Conservation (phyloP, 92 coral and sea anemone species). For the Phenganax marumi region DNA sequence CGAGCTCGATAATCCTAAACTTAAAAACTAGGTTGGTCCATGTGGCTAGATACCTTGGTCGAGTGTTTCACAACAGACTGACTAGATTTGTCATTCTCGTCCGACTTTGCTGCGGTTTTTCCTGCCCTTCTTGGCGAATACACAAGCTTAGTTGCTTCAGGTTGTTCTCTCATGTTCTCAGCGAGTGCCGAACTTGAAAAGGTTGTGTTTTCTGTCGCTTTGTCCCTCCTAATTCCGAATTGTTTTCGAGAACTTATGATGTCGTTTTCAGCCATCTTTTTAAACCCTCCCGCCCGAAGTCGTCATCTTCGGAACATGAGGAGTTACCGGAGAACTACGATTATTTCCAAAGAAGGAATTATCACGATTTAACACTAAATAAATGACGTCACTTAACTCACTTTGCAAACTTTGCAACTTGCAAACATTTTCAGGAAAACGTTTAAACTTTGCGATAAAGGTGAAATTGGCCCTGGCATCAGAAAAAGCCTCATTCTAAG, state of each 20-base stretch:
- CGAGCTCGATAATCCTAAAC: background rate
- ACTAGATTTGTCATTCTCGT: slow-evolving; percentile 14
- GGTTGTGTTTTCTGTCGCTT: slow-evolving; percentile 62
- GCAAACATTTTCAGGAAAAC: no score
- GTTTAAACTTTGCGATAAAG: no score
- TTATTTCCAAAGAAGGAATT: background rate
- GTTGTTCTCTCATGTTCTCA: slow-evolving; percentile 81
- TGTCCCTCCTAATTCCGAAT: slow-evolving; percentile 24
- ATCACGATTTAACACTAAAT: background rate
- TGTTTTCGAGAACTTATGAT: slow-evolving; percentile 13
- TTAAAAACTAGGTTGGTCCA: background rate
- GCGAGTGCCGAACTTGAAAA: slow-evolving; percentile 69
- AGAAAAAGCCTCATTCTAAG: no score
- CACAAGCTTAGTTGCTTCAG: slow-evolving; percentile 65
- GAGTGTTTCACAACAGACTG: background rate
- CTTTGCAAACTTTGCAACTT: no score
- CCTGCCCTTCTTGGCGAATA: slow-evolving; percentile 64
- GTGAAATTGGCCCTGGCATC: no score
- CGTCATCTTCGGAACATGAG: slow-evolving; percentile 14
- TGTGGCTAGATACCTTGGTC: background rate
- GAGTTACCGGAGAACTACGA: background rate
- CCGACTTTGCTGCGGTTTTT: slow-evolving; percentile 44
- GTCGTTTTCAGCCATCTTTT: slow-evolving; percentile 76
- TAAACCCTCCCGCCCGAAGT: slow-evolving; percentile 69
- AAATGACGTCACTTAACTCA: no score